Evolutionary conservation across 2,113 vertebrate genomes (phyloP), one percentile per base, ranked within the genome.

Genomic region (Chinchilla lanigera): DNA sequence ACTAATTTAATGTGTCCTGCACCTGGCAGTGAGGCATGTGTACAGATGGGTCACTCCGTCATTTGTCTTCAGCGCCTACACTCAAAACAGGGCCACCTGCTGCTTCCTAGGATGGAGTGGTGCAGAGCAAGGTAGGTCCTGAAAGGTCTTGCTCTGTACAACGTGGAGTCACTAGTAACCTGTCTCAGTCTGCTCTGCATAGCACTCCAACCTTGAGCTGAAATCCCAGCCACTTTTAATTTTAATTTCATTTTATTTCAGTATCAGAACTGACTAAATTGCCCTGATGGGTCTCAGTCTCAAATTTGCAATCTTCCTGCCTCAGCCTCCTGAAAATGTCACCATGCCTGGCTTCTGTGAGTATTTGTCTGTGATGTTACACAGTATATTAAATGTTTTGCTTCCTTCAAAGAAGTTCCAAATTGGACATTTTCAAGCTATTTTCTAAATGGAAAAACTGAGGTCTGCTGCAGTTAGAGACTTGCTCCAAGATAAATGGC

Each of bases 141-240:
- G 41, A 35, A 33, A 80, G 77, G 26, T 19, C 7, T 16, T 11
- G 0, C 30, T 9, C 6, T 33, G 6, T 33, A 8, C 30, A 33
- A 2, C 3, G 0, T 10, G 30, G 14, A 35, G 7, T 10, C 44
- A 35, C 16, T 8, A 19, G 3, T 7, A 17, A 4, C 75, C 44
- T 33, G 16, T 9, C 14, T 3, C 47, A 80, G 77, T 30, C 47
- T 35, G 28, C 47, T 52, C 30, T 35, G 4, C 30, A 4, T 4
- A 26, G 71, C 1, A 4, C 24, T 44, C 71, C 22, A 26, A 22
- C 71, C 3, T 20, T 75, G 38, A 28, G 22, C 24, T 75, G 4
- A 2, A 75, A 26, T 41, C 38, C 20, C 38, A 44, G 12, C 38
- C 41, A 3, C 38, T 7, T 41, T 69, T 69, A n/a, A 69, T 20